phyloP scores from a whole-genome alignment of 1,140 invertebrate species.

The Hypothenemus hampei region DNA sequence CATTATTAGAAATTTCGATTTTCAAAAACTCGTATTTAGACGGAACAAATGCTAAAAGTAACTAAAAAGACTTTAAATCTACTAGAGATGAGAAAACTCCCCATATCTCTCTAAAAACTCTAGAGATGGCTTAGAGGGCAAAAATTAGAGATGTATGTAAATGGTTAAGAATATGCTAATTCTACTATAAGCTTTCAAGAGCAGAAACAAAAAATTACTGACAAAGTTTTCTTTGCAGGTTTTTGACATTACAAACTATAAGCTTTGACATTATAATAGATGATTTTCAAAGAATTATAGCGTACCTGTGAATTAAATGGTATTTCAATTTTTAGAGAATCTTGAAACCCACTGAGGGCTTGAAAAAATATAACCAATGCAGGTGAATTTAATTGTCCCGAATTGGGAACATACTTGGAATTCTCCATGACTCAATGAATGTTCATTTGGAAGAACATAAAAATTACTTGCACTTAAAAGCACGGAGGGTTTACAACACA shows the following conservation, averaged over 20 bases:
- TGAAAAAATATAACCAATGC: slow-evolving; percentile 77
- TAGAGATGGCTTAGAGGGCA: slow-evolving; percentile 45
- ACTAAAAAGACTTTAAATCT: slow-evolving; percentile 50
- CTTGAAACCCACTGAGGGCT: slow-evolving; percentile 65
- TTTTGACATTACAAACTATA: slow-evolving; percentile 44
- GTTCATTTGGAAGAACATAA: neutral
- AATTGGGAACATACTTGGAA: slow-evolving; percentile 47
- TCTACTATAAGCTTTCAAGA: slow-evolving; percentile 52
- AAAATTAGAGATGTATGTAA: slow-evolving; percentile 52
- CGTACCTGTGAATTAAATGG: slow-evolving; percentile 64
- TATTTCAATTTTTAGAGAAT: slow-evolving; percentile 68
- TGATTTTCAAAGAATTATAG: neutral
- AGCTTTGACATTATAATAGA: neutral
- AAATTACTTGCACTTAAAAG: no score
- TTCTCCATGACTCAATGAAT: slow-evolving; percentile 39
- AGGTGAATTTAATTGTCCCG: slow-evolving; percentile 65
- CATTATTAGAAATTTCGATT: slow-evolving; percentile 44
- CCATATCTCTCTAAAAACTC: no score
- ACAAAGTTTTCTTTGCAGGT: slow-evolving; percentile 43
- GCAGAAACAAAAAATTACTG: slow-evolving; percentile 46
- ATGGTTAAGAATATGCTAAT: slow-evolving; percentile 50
- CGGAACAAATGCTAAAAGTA: slow-evolving; percentile 49
- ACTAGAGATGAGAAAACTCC: slow-evolving; percentile 43
- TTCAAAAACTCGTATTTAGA: slow-evolving; percentile 51
- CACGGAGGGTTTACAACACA: no score